phyloP scores from a whole-genome alignment of 2,888 invertebrate genomes.

The Cataglyphis altisquamis region DNA sequence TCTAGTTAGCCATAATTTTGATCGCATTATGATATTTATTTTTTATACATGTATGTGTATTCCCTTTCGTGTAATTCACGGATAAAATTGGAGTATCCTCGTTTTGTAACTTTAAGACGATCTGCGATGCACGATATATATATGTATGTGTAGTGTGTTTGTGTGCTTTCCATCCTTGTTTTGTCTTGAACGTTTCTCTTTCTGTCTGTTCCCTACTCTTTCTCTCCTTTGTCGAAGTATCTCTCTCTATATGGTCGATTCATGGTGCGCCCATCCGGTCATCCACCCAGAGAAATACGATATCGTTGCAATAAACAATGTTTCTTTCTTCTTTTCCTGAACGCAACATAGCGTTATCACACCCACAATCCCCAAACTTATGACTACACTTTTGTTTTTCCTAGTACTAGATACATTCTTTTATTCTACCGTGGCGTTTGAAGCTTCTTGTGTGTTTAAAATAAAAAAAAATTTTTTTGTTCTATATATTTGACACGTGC shows the following conservation, averaged over 20 bases:
- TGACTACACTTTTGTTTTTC: conserved; percentile 21
- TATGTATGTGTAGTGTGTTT: conserved; percentile 4
- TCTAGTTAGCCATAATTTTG: neutral
- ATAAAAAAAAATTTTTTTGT: conserved; percentile 19
- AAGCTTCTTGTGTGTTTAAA: neutral
- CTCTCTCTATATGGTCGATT: conserved; percentile 41
- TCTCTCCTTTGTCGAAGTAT: conserved; percentile 52
- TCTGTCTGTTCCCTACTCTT: neutral
- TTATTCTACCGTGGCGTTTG: too few relatives aligned
- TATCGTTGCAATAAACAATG: conserved; percentile 64
- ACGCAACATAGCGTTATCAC: conserved; percentile 10
- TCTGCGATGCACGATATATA: conserved; percentile 8
- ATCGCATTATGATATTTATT: neutral
- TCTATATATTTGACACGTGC: neutral
- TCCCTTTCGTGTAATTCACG: neutral
- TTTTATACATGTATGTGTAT: neutral
- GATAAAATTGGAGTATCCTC: neutral
- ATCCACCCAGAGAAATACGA: conserved; percentile 64
- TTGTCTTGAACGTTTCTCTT: neutral
- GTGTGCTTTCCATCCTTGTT: neutral
- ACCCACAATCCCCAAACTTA: conserved; percentile 5
- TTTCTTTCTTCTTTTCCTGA: conserved; percentile 49
- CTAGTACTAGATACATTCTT: neutral
- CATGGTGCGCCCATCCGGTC: conserved; percentile 60
- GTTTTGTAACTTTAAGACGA: conserved; percentile 10